phyloP scores from a whole-genome alignment of 2,113 vertebrate genomes.

The Myotis yumanensis region DNA sequence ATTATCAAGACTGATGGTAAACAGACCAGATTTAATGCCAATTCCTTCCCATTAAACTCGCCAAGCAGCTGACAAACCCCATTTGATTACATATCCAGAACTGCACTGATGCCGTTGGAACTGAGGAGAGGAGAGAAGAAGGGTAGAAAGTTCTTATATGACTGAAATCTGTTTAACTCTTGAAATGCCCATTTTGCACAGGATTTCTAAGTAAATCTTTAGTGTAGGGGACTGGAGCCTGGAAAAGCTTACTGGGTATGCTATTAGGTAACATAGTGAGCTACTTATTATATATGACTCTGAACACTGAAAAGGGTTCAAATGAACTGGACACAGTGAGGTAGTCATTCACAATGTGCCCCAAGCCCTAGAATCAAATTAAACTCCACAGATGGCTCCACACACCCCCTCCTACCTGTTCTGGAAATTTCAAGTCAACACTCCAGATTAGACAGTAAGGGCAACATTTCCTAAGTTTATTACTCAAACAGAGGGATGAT shows the following conservation, averaged over 20 bases:
- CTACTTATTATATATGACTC: neutral
- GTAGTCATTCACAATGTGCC: neutral
- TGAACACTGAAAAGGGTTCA: slow-evolving; percentile 4
- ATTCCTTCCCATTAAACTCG: slow-evolving; percentile 46
- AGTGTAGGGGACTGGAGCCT: neutral
- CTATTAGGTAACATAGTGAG: neutral
- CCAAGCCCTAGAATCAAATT: neutral
- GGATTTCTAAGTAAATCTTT: neutral
- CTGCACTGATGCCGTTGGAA: neutral
- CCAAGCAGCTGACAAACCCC: slow-evolving; percentile 53
- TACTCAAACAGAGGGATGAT: neutral
- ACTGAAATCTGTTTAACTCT: slow-evolving; percentile 53
- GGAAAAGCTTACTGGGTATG: neutral
- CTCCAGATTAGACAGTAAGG: neutral
- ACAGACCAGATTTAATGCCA: slow-evolving; percentile 41
- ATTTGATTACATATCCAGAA: slow-evolving; percentile 59
- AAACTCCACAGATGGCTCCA: neutral
- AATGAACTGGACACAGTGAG: neutral
- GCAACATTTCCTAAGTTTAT: neutral
- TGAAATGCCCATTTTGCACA: neutral
- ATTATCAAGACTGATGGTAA: slow-evolving; percentile 62
- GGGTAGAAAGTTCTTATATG: neutral
- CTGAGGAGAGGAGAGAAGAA: neutral
- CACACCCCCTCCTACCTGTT: neutral
- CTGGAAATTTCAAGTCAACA: neutral